These are phyloP conservation scores for Luperina testacea DNA, from an alignment of 2,888 invertebrate species.

Conservation along the genomic window DNA sequence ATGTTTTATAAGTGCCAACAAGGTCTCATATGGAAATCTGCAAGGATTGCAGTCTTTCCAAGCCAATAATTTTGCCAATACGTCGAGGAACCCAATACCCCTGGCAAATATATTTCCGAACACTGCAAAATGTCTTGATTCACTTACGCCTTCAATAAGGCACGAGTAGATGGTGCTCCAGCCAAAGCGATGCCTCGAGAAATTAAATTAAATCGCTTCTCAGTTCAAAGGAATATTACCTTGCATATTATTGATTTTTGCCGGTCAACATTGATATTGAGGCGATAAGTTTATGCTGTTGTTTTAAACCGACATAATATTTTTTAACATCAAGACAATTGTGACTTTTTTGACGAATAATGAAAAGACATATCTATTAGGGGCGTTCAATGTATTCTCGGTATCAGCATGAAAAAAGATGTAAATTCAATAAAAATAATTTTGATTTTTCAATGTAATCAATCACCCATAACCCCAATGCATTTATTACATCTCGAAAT, in stretches of 20 bases:
- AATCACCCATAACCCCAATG: too few species aligned
- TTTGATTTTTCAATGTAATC: too few species aligned
- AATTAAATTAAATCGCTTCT: conserved; percentile 56
- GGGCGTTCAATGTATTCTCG: too few species aligned
- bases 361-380: background rate
- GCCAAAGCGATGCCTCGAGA: conserved; percentile 23
- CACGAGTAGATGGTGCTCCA: conserved; percentile 26
- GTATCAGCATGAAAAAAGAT: too few species aligned
- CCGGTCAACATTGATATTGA: conserved; percentile 9
- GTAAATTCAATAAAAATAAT: too few species aligned
- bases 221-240: conserved; percentile 59
- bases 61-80: background rate
- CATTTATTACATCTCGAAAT: too few species aligned
- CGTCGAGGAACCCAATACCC: background rate
- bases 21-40: background rate
- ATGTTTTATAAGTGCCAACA: background rate
- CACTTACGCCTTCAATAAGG: conserved; percentile 49
- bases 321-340: background rate
- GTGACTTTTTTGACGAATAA: background rate
- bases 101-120: conserved; percentile 24
- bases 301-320: background rate
- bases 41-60: background rate
- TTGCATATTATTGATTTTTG: conserved; percentile 57
- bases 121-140: conserved; percentile 43
- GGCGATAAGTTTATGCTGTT: conserved; percentile 5